Evolutionary conservation across 2,888 invertebrate genomes (phyloP).

Genomic region (Hyposoter didymator): DNA sequence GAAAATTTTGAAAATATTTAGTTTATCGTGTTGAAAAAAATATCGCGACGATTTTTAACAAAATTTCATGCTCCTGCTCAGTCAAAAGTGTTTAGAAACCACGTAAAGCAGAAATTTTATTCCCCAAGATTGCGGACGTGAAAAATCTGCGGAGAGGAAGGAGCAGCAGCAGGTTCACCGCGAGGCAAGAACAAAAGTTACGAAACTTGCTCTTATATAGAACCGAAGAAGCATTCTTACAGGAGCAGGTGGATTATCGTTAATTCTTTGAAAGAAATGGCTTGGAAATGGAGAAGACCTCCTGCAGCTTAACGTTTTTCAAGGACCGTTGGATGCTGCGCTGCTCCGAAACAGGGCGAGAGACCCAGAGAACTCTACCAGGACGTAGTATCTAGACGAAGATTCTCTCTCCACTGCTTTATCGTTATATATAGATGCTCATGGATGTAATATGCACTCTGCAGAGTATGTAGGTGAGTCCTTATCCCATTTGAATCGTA

Average conservation of each 20-base stretch:
- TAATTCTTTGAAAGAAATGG: conserved; percentile 74
- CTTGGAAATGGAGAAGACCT: conserved; percentile 62
- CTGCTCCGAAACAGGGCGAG: conserved; percentile 33
- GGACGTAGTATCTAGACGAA: conserved; percentile 40
- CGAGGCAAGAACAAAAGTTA: conserved; percentile 14
- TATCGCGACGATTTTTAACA: too few relatives aligned
- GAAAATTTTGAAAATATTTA: too few relatives aligned
- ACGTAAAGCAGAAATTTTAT: not conserved
- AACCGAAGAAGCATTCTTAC: conserved; percentile 40
- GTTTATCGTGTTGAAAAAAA: too few relatives aligned
- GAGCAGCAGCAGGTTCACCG: not conserved
- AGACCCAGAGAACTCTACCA: conserved; percentile 43
- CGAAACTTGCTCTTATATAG: conserved; percentile 16
- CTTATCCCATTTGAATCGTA: conserved; percentile 39
- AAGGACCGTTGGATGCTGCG: not conserved
- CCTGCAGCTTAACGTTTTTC: conserved; percentile 29
- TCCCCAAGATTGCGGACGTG: not conserved
- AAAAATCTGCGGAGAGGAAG: conserved; percentile 6
- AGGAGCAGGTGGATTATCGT: conserved; percentile 72
- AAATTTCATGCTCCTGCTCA: too few relatives aligned
- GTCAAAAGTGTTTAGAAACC: not conserved
- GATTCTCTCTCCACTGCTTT: conserved; percentile 28
- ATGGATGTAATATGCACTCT: not conserved
- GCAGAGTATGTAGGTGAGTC: conserved; percentile 19
- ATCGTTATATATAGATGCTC: conserved; percentile 5